Conservation (phyloP, 2,888 invertebrate genomes). For the Hirtodrosophila confusa region DNA sequence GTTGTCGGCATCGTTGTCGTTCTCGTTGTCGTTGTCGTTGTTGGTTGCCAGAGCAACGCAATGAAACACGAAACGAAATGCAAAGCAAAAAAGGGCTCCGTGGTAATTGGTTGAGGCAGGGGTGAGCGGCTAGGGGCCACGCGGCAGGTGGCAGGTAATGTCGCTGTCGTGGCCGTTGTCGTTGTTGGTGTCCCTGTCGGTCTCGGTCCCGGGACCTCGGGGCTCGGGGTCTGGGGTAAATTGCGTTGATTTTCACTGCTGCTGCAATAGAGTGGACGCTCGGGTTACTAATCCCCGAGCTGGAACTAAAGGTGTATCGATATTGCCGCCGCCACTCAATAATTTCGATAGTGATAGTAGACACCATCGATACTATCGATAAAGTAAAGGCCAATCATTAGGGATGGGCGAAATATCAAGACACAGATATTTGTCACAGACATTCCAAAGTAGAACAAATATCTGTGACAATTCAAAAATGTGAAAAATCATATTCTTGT, state of each 20-base stretch:
- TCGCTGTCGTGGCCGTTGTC: background rate
- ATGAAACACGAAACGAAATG: slow-evolving; percentile 52
- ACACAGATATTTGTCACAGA: no score
- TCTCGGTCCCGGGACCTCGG: no score
- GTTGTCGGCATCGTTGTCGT: slow-evolving; percentile 38
- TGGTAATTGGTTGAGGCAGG: slow-evolving; percentile 29
- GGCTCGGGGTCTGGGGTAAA: background rate
- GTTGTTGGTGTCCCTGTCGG: background rate
- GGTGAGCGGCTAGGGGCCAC: background rate
- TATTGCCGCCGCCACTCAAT: no score
- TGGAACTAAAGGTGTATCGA: no score
- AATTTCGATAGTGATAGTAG: no score
- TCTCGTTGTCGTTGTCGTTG: slow-evolving; percentile 5
- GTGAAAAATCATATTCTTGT: no score
- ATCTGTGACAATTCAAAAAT: no score
- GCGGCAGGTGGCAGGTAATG: background rate
- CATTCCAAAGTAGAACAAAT: no score
- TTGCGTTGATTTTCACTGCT: slow-evolving; percentile 35
- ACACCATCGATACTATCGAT: no score
- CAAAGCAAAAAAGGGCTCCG: slow-evolving; percentile 39
- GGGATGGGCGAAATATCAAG: no score
- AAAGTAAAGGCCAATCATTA: no score
- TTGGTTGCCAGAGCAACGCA: slow-evolving; percentile 69
- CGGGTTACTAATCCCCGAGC: slow-evolving; percentile 16
- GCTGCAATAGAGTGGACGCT: slow-evolving; percentile 16